Conservation (phyloP, 2,888 invertebrate species). For the Netelia melanura region DNA sequence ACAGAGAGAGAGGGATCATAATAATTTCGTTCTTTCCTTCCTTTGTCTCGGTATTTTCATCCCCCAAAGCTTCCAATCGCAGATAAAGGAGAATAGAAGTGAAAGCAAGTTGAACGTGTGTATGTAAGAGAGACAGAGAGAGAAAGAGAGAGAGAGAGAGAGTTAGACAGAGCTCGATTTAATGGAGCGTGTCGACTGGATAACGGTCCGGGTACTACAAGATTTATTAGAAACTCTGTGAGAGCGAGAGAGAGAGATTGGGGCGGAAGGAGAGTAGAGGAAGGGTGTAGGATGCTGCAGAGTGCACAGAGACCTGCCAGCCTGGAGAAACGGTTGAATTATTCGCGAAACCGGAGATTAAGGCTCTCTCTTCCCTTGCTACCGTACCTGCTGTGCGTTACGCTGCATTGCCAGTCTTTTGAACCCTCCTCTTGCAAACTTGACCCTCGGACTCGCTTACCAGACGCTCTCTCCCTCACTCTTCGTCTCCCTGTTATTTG, state of each 20-base stretch:
- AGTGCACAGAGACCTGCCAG: slow-evolving; percentile 47
- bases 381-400: slow-evolving; percentile 13
- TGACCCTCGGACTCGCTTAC: slow-evolving; percentile 46
- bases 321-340: slow-evolving; percentile 60
- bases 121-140: not conserved
- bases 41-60: slow-evolving; percentile 42
- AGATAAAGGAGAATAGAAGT: slow-evolving; percentile 20
- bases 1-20: slow-evolving; percentile 11
- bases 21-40: slow-evolving; percentile 49
- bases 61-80: slow-evolving; percentile 42
- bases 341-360: slow-evolving; percentile 67
- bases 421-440: slow-evolving; percentile 52
- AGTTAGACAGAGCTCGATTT: slow-evolving; percentile 70
- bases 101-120: slow-evolving; percentile 12
- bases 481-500: slow-evolving; percentile 8
- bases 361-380: slow-evolving; percentile 43
- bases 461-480: not conserved
- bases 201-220: slow-evolving; percentile 74
- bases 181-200: slow-evolving; percentile 80
- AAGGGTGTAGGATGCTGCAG: slow-evolving; percentile 32
- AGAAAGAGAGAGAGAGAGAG: slow-evolving; percentile 10
- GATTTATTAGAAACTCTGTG: slow-evolving; percentile 77
- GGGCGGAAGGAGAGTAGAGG: not conserved
- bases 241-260: slow-evolving; percentile 12
- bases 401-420: slow-evolving; percentile 42